phyloP scores from a whole-genome alignment of 2,888 invertebrate species.

The Petrolisthes manimaculis region DNA sequence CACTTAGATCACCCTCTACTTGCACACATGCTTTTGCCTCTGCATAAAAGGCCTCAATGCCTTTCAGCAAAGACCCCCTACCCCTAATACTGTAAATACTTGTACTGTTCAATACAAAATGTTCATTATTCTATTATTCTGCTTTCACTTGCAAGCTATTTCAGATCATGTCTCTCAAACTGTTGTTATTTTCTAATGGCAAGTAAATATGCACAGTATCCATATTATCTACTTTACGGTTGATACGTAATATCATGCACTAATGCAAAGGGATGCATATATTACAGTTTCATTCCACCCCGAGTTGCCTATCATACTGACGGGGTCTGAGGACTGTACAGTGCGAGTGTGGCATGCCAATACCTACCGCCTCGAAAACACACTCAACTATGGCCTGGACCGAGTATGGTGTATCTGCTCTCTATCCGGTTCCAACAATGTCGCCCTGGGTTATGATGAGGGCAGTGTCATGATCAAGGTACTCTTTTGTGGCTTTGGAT shows the following conservation, averaged over 20 bases:
- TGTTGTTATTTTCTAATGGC: no score
- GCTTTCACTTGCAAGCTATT: no score
- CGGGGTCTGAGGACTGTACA: constrained; percentile 98
- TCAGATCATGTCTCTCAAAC: no score
- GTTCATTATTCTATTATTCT: no score
- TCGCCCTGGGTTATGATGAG: constrained; percentile 96
- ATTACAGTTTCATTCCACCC: constrained; percentile 83
- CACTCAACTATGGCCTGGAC: constrained; percentile 97
- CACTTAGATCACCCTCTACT: no score
- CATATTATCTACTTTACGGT: neutral
- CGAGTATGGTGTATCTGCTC: constrained; percentile 83
- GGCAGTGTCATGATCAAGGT: constrained; percentile 94
- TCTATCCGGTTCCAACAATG: constrained; percentile 93
- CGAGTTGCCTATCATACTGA: constrained; percentile 94
- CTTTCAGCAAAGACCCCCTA: no score
- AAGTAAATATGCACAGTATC: neutral
- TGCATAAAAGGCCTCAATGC: no score
- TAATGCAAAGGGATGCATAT: constrained; percentile 4
- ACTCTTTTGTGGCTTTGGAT: constrained; percentile 27
- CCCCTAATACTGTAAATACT: no score
- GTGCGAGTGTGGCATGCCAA: constrained; percentile 99
- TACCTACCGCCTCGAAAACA: constrained; percentile 95
- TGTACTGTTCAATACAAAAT: no score
- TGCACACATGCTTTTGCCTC: no score
- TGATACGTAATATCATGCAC: neutral